Evolutionary conservation across 2,797 vertebrate genomes (phyloP).

Genomic region (Tokudaia muenninki): DNA sequence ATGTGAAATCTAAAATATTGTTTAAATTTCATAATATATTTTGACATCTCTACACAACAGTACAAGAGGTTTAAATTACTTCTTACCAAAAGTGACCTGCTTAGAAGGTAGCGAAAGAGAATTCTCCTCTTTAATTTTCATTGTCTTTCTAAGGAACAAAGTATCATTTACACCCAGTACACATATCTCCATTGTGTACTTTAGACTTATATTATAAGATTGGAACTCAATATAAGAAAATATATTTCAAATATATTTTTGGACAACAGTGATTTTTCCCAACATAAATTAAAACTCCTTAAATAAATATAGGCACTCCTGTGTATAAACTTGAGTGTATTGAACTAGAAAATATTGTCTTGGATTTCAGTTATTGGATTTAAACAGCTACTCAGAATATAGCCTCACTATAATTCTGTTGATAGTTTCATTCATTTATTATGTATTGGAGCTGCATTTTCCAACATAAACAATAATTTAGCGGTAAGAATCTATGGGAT

Average conservation of each 20-base stretch:
- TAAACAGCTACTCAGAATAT: neutral
- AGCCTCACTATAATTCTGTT: neutral
- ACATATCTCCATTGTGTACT: neutral
- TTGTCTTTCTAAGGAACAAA: neutral
- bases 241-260: neutral
- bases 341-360: neutral
- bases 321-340: neutral
- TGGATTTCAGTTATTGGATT: neutral
- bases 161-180: rapidly evolving
- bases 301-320: neutral
- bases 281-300: neutral
- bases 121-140: neutral
- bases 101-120: neutral
- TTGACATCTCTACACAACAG: neutral
- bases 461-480: neutral
- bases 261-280: neutral
- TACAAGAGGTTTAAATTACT: neutral
- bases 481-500: neutral
- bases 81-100: neutral
- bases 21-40: too few species aligned
- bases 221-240: neutral
- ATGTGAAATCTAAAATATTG: neutral
- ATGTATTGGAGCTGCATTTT: slow-evolving; percentile 10
- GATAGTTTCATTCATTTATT: neutral
- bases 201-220: neutral